Evolutionary conservation across 2,797 vertebrate species (phyloP), one percentile per base, ranked within the genome.

Genomic region (Geotria australis): DNA sequence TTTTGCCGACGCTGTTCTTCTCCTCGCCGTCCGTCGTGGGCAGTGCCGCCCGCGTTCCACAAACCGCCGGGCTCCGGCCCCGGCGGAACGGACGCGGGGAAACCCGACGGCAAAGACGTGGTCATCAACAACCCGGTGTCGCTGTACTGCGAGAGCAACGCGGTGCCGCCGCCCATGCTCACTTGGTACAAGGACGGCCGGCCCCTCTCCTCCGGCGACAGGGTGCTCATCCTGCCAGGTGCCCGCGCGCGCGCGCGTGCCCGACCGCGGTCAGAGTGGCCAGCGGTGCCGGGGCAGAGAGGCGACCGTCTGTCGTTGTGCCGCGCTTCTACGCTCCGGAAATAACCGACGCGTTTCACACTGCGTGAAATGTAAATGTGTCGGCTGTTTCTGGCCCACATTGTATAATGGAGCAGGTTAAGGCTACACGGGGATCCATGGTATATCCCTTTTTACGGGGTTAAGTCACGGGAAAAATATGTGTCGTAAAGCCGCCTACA

Each of bases 121-220:
- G 75, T 95, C 59, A 66, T 88, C 55, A 91, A 88, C 67, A 93
- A 81, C 58, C 84, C 83, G 11, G 64, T 96, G 47, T 86, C 80
- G n/a, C 72, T 98, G 51, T 79, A 83, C 63, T 98, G 91, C 58
- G 88, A 98, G 66, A 85, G 81, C 60, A 89, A 76, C 0, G 88
- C 89, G 5, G 78, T 91, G 4, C 91, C 91, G 2, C 83, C 88
- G 46, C 89, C 91, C 0, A 76, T 79, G 2, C 79, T 98, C 56
- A 88, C 79, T 0, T 98, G 91, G 91, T 88, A 84, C 68, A 95
- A 84, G 67, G 80, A 94, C n/a, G 77, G 80, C 13, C 70, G 61
- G 1, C 65, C 67, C 9, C 61, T 95, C 64, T 72, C 69, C 46
- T 93, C 85, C 3, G 85, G 63, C 59, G 78, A 85, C 58, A 79